Evolutionary conservation across 2,888 invertebrate genomes (phyloP), one percentile per base, ranked within the genome.

Genomic region (Machimus atricapillus): DNA sequence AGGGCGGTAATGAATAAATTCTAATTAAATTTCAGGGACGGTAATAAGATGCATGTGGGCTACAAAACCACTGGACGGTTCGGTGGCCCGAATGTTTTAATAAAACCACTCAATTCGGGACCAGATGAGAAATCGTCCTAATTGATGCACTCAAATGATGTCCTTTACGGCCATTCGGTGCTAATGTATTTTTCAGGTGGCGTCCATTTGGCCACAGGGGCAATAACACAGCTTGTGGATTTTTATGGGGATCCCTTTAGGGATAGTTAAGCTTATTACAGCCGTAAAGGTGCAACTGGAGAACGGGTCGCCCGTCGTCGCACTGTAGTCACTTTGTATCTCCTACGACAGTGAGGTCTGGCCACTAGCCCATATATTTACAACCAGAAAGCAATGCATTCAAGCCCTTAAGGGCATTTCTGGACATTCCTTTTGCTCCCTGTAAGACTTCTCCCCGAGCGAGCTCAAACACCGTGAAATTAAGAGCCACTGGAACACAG

Each of bases 121-220:
- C 31, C 52, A 31, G 16, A 79, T 79, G 79, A 79, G 56, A 46
- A 40, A 46, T 34, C 37, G 9, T 58, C 66, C 34, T 82, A 82
- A 82, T 82, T 82, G 82, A 66, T 58, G 52, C 16, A 58, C 58
- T n/a, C 34, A 82, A 82, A 82, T 82, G 37, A 58, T 34, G 56
- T 82, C 58, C 82, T 82, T 82, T 82, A 82, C 40, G 82, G 82
- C n/a, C 82, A 58, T 82, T 82, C 82, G 37, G 82, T 66, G 82
- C 66, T 82, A 56, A 82, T 82, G 82, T 58, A 82, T 66, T 52
- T 58, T 66, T 66, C 58, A 66, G 82, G 66, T 66, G 66, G 37
- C 19, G 23, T 34, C 66, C 27, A 82, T 82, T 82, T 82, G 34
- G 58, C 37, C 37, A 16, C 82, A 43, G 82, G 66, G 66, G 46